Base-by-base conservation (phyloP, 2,888 invertebrate genomes). In the Caradrina clavipalpis region DNA sequence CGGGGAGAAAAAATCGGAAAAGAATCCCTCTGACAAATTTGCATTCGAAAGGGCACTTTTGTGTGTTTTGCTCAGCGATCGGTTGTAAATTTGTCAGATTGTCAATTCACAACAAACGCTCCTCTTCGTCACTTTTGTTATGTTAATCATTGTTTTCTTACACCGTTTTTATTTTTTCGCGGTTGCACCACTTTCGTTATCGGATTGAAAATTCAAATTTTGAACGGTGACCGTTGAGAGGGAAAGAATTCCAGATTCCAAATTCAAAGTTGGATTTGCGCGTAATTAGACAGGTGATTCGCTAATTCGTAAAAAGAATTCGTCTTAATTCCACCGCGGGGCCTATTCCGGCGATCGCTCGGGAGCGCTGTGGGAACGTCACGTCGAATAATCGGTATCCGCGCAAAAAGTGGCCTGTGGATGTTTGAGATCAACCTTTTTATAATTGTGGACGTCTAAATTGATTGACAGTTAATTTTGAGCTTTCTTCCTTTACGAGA, bases 271-370 rank as follows among this genome's bases (percentile, higher is more conserved):
- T 90, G 88, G 86, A 85, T 87, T 84, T 86, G 83, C 86, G 86
- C 86, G 91, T 94, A 95, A 95, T 95, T 95, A 94, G 95, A 94
- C 95, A 95, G 95, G 95, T 95, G 95, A 95, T 94, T 94, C 94
- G 93, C 92, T 95, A 95, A 95, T 95, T 94, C 94, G 89, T 85
- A 89, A 89, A 91, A 91, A 90, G 95, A 94, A 95, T 95, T 88
- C 92, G 91, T 89, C 91, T 92, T 91, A 90, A 91, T 91, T 90
- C 90, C 85, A 86, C 86, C 80, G 87, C 87, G 86, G 83, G 88
- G 81, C 87, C 88, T 88, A 88, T 88, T 88, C 88, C 83, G 86
- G 85, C 86, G 90, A 89, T 88, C 85, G 85, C 78, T 82, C 79
- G 81, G 76, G 77, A 78, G 83, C 88, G 82, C 90, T 93, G 95